Percentiles rank a stretch among this genome's conserved stretches.
Conservation (phyloP, 2,888 invertebrate genomes). For the Dynastes hyllus region DNA sequence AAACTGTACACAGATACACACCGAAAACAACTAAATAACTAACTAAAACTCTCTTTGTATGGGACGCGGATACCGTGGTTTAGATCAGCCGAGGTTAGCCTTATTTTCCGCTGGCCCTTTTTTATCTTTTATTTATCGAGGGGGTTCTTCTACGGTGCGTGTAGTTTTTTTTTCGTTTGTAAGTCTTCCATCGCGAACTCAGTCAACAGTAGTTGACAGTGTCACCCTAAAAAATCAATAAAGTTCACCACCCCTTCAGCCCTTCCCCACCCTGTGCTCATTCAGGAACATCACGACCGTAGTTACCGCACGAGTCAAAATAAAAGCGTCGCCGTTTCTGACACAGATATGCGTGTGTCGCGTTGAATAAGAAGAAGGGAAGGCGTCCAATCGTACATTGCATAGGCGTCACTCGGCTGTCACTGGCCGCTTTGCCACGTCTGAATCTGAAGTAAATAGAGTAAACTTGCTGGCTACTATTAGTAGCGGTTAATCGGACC, state of each 20-base stretch:
- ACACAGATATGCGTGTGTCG: slow-evolving; percentile 50
- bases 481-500: slow-evolving; percentile 64
- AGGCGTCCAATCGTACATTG: slow-evolving; percentile 60
- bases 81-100: slow-evolving; percentile 1
- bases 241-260: slow-evolving; percentile 73
- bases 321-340: slow-evolving; percentile 47
- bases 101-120: too few species aligned
- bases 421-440: slow-evolving; percentile 65
- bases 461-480: slow-evolving; percentile 57
- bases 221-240: slow-evolving; percentile 81
- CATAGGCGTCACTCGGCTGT: slow-evolving; percentile 63
- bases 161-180: slow-evolving; percentile 72
- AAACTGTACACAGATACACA: slow-evolving; percentile 46
- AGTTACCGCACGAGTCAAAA: slow-evolving; percentile 51
- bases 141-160: slow-evolving; percentile 59
- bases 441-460: slow-evolving; percentile 63
- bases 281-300: slow-evolving; percentile 67
- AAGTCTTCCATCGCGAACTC: slow-evolving; percentile 73
- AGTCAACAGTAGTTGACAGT: slow-evolving; percentile 76
- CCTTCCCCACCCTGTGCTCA: slow-evolving; percentile 70
- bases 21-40: slow-evolving; percentile 7
- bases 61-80: slow-evolving; percentile 13
- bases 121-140: too few species aligned
- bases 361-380: slow-evolving; percentile 41
- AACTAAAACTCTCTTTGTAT: slow-evolving; percentile 26